phyloP scores from a whole-genome alignment of 2,888 invertebrate species.

The Acleris holmiana region DNA sequence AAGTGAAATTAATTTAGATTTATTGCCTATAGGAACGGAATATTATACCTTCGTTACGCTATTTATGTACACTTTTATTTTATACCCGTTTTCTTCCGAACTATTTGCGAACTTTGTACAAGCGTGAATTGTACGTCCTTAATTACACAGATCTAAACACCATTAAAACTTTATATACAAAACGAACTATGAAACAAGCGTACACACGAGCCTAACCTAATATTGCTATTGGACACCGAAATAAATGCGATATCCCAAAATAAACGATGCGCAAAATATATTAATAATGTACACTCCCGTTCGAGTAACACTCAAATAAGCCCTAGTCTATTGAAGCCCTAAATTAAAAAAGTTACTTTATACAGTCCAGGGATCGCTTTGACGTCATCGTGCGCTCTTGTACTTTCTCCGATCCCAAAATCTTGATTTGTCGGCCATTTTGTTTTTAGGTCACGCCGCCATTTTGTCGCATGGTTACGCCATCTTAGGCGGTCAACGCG shows the following conservation, averaged over 20 bases:
- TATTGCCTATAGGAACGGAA: constrained; percentile 73
- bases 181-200: constrained; percentile 40
- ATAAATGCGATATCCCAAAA: constrained; percentile 18
- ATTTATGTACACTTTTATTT: constrained; percentile 44
- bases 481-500: constrained; percentile 39
- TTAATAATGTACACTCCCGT: constrained; percentile 48
- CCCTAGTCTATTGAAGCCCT: constrained; percentile 60
- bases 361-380: constrained; percentile 59
- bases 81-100: constrained; percentile 62
- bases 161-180: constrained; percentile 41
- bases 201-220: constrained; percentile 51
- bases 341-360: constrained; percentile 58
- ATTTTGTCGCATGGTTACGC: constrained; percentile 29
- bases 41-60: constrained; percentile 39
- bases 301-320: constrained; percentile 74
- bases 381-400: constrained; percentile 68
- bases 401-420: constrained; percentile 77
- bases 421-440: constrained; percentile 72
- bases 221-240: constrained; percentile 61
- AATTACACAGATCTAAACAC: constrained; percentile 15
- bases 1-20: constrained; percentile 43
- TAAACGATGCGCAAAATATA: constrained; percentile 39
- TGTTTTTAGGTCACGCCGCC: constrained; percentile 41
- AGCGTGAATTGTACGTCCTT: constrained; percentile 38
- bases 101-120: constrained; percentile 48